Conservation (phyloP, 2,113 vertebrate species). For the Channa maculata region DNA sequence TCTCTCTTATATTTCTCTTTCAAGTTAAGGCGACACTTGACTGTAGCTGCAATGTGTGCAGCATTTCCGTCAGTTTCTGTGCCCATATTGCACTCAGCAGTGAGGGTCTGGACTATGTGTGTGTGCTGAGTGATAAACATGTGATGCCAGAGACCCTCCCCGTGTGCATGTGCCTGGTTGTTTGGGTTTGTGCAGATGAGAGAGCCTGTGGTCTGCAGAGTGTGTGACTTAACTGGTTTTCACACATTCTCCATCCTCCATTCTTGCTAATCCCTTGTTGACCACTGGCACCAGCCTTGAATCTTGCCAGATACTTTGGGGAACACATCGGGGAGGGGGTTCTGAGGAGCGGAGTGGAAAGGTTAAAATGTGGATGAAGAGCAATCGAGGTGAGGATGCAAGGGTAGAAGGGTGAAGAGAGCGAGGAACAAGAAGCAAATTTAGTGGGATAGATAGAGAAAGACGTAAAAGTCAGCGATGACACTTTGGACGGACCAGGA, state of each 20-base stretch:
- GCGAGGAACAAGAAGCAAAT: background rate
- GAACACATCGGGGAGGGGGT: background rate
- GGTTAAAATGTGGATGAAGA: slow-evolving; percentile 18
- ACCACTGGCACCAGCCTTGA: slow-evolving; percentile 55
- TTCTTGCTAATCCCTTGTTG: slow-evolving; percentile 67
- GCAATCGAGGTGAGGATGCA: no score
- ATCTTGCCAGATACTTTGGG: slow-evolving; percentile 55
- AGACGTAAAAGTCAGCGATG: background rate
- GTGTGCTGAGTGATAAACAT: no score
- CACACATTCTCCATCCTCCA: slow-evolving; percentile 65
- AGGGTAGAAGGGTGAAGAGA: background rate
- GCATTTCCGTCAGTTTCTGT: slow-evolving; percentile 8
- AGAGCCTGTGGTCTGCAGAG: slow-evolving; percentile 32
- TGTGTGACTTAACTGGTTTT: slow-evolving; percentile 68
- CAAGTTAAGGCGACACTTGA: background rate
- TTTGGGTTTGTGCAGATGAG: slow-evolving; percentile 12
- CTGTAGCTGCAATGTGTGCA: background rate
- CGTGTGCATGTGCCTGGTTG: background rate
- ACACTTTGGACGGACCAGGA: background rate
- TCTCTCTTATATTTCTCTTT: slow-evolving; percentile 6
- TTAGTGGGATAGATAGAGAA: background rate
- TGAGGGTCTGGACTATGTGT: background rate
- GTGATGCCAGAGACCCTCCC: background rate
- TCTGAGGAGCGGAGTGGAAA: slow-evolving; percentile 15
- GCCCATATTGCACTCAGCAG: background rate